These are phyloP conservation scores for Phortica magna DNA, from an alignment of 2,888 invertebrate genomes.

Conservation along the genomic window DNA sequence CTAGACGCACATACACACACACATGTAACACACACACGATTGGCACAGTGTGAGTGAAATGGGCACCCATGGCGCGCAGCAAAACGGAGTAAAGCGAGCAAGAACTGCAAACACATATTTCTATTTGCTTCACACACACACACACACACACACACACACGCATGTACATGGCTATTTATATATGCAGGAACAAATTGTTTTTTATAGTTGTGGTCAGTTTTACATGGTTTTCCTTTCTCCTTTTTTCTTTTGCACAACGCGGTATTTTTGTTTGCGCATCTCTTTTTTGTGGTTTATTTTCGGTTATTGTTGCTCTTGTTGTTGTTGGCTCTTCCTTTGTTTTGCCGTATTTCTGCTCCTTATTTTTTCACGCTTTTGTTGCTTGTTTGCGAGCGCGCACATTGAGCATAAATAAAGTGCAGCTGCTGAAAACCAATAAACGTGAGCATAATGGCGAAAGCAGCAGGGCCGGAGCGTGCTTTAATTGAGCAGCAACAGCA, in stretches of 20 bases:
- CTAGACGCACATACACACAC: constrained; percentile 24
- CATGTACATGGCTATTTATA: not conserved
- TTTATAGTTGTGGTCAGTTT: not conserved
- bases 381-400: not conserved
- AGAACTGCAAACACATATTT: too few relatives aligned
- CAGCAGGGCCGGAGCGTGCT: not conserved
- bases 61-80: too few relatives aligned
- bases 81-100: too few relatives aligned
- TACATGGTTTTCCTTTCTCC: not conserved
- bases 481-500: not conserved
- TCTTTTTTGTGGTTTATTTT: not conserved
- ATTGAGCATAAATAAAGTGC: constrained; percentile 1
- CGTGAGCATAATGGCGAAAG: not conserved
- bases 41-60: not conserved
- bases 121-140: not conserved
- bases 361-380: constrained; percentile 1
- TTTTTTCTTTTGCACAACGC: not conserved
- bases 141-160: not conserved
- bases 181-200: not conserved
- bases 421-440: not conserved
- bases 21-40: not conserved
- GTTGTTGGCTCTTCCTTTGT: not conserved
- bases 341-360: not conserved
- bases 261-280: not conserved
- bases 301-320: not conserved